Conservation (phyloP, 2,888 invertebrate genomes). For the Acanthosepion esculentum region DNA sequence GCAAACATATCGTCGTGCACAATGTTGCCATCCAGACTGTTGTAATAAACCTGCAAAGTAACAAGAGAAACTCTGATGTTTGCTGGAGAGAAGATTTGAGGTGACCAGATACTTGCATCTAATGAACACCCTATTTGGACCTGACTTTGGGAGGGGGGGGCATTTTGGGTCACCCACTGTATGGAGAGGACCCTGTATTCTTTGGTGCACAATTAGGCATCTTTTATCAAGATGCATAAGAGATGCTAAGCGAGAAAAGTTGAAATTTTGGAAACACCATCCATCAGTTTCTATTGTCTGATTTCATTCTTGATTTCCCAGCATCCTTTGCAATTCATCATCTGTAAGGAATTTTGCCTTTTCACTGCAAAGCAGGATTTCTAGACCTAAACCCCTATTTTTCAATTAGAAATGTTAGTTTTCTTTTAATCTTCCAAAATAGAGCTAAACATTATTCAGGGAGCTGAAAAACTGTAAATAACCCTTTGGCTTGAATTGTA, state of each 20-base stretch:
- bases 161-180: background rate
- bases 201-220: background rate
- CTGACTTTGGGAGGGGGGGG: no score
- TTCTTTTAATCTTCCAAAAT: no score
- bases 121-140: background rate
- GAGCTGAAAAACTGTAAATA: no score
- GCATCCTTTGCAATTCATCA: background rate
- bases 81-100: background rate
- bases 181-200: background rate
- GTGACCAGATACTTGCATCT: background rate
- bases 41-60: constrained; percentile 54
- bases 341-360: background rate
- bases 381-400: no score
- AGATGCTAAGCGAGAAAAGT: background rate
- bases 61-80: background rate
- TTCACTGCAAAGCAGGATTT: no score
- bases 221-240: background rate
- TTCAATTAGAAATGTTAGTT: no score
- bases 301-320: background rate
- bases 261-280: background rate
- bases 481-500: no score
- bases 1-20: constrained; percentile 92
- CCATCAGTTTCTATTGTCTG: background rate
- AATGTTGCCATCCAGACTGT: constrained; percentile 79
- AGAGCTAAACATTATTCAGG: no score